Evolutionary conservation across 2,113 vertebrate species (phyloP), one percentile per base, ranked within the genome.

Genomic region (Microcebus ravelobensis): DNA sequence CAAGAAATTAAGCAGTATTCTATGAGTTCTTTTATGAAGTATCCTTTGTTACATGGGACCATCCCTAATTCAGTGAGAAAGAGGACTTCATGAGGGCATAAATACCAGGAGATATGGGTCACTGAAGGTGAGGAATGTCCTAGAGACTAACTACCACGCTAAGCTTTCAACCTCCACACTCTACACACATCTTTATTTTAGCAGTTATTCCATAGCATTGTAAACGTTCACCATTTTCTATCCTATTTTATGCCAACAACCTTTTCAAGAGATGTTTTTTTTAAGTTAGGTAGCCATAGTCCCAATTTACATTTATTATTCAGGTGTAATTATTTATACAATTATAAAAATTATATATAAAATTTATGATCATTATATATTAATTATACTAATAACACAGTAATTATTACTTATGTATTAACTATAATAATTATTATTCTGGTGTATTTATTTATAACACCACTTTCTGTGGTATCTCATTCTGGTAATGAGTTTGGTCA

Each of bases 271-370:
- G 8, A 34, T 42, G 10, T 8, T 36, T 71, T 92, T 91, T 34
- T 67, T 0, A 21, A 87, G 73, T 42, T 50, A 59, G 20, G 13
- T 61, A 34, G 48, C 31, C 23, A 61, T 55, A 82, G n/a, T 52
- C 13, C 71, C 68, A 74, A n/a, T 82, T 95, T 87, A 82, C 36
- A 48, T 65, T 79, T 74, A 52, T 71, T 93, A 91, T 71, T 70
- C 34, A 77, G 8, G 8, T 65, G 1, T 65, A 36, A 77, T 89
- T 63, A 87, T 71, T 57, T 59, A 34, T 31, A 39, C 27, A 87
- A 39, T 86, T 34, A 8, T 17, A 67, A 34, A 65, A 21, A 48
- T 85, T 18, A 68, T 11, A 87, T 52, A 18, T 36, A 55, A 86
- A 17, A 68, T n/a, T 50, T 36, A 68, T 31, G 3, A 71, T 39